phyloP scores from a whole-genome alignment of 2,888 invertebrate genomes.

The Toxonevra muliebris region DNA sequence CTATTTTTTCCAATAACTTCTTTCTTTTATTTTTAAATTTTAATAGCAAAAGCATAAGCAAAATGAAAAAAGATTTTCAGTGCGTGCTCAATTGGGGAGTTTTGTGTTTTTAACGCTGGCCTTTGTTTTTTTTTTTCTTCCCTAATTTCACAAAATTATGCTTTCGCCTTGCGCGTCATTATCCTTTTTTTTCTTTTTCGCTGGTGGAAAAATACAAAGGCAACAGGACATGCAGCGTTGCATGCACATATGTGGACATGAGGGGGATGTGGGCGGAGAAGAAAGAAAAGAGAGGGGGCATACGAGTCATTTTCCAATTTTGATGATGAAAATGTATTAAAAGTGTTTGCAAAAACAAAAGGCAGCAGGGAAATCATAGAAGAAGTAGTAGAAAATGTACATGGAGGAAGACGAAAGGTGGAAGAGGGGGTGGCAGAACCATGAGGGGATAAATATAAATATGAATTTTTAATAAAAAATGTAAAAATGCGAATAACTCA shows the following conservation, averaged over 20 bases:
- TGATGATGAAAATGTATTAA: slow-evolving; percentile 55
- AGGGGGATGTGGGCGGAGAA: background rate
- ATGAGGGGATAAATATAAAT: background rate
- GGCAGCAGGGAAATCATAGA: background rate
- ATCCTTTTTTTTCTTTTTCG: slow-evolving; percentile 33
- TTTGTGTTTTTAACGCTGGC: slow-evolving; percentile 34
- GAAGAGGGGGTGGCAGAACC: slow-evolving; percentile 7
- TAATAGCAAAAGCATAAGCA: slow-evolving; percentile 40
- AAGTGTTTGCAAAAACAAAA: slow-evolving; percentile 42
- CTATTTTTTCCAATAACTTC: background rate
- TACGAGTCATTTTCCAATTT: slow-evolving; percentile 31
- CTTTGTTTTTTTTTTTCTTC: slow-evolving; percentile 32
- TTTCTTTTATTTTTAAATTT: background rate
- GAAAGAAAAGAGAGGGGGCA: background rate
- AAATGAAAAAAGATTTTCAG: slow-evolving; percentile 44
- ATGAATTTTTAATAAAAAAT: slow-evolving; percentile 22
- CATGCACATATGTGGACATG: background rate
- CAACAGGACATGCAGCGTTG: slow-evolving; percentile 47
- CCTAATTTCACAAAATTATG: slow-evolving; percentile 60
- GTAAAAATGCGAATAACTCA: slow-evolving; percentile 57
- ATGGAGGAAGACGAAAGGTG: background rate
- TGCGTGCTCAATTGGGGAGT: slow-evolving; percentile 62
- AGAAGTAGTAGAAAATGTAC: no score
- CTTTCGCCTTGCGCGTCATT: slow-evolving; percentile 40
- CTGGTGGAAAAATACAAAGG: slow-evolving; percentile 36